Evolutionary conservation across 2,888 invertebrate genomes (phyloP), one percentile per base, ranked within the genome.

Genomic region (Ectropis crepuscularia): DNA sequence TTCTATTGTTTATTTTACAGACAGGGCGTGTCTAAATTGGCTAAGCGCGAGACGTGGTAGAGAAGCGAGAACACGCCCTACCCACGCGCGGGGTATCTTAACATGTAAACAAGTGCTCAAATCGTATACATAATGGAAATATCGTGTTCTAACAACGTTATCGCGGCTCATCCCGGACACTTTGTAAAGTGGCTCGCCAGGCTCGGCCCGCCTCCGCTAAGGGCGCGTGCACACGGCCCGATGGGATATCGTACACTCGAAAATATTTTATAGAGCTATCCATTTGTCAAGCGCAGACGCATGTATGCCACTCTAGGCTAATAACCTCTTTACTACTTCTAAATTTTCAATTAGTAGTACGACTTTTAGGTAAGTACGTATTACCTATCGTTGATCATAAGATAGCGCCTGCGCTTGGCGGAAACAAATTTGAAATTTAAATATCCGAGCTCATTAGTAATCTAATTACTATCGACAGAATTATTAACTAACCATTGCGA

Each of bases 111-210:
- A 89, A 88, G 88, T 86, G 86, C 88, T 92, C 90, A 90, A 91
- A 92, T 92, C 91, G 92, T 92, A 92, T 92, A 92, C 92, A 89
- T 92, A 92, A 92, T 92, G 92, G 92, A 90, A 92, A 92, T 92
- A 92, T 91, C 92, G 90, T 92, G 92, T 92, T 91, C 90, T 88
- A 90, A 90, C 90, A 90, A 89, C 89, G 90, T 87, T 91, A 92
- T 92, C 91, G 88, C 90, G 87, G 84, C 89, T 90, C 92, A 88
- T 90, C 90, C 90, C 86, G 90, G 89, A 89, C 92, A 89, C 87
- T 92, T 90, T 90, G 90, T 91, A 90, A 90, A 92, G 91, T 90
- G 91, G 87, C 85, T 87, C 83, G 87, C 86, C 83, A 86, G 86
- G 85, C 87, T 79, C 76, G 81, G 81, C 81, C 76, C 82, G 86